phyloP scores from a whole-genome alignment of 2,888 invertebrate species.

The Pilophorus perplexus region DNA sequence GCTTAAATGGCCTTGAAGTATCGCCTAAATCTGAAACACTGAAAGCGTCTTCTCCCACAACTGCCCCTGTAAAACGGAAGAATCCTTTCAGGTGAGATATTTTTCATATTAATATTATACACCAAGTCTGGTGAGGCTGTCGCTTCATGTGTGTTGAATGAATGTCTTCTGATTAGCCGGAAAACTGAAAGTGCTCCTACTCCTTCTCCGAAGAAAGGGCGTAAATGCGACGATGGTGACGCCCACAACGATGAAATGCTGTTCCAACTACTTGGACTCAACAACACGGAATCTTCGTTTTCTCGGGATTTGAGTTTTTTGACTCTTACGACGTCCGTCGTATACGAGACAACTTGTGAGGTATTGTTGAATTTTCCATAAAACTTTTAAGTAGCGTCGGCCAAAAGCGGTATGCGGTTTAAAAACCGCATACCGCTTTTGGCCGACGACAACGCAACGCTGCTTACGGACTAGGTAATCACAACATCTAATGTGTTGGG shows the following conservation, averaged over 20 bases:
- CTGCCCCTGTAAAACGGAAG: too few species aligned
- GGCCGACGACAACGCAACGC: too few species aligned
- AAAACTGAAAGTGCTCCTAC: slow-evolving; percentile 1
- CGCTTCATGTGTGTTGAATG: too few species aligned
- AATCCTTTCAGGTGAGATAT: slow-evolving; percentile 48
- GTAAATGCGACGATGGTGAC: neutral
- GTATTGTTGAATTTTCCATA: too few species aligned
- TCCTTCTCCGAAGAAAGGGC: slow-evolving; percentile 27
- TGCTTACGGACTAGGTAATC: too few species aligned
- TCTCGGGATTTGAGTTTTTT: slow-evolving; percentile 33
- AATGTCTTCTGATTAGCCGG: too few species aligned
- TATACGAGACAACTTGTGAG: too few species aligned
- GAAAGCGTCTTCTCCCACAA: neutral
- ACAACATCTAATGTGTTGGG: too few species aligned
- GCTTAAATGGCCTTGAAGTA: slow-evolving; percentile 54
- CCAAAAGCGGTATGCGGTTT: too few species aligned
- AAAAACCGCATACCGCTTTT: too few species aligned
- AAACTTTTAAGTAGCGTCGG: too few species aligned
- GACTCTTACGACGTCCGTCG: slow-evolving; percentile 1
- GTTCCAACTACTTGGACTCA: slow-evolving; percentile 53
- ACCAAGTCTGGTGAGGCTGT: too few species aligned
- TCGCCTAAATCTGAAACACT: slow-evolving; percentile 14
- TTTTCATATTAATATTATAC: neutral
- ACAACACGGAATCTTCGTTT: slow-evolving; percentile 23
- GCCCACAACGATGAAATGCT: slow-evolving; percentile 56